These are phyloP conservation scores for Cygnus olor DNA, from an alignment of 2,797 vertebrate genomes.

Conservation along the genomic window DNA sequence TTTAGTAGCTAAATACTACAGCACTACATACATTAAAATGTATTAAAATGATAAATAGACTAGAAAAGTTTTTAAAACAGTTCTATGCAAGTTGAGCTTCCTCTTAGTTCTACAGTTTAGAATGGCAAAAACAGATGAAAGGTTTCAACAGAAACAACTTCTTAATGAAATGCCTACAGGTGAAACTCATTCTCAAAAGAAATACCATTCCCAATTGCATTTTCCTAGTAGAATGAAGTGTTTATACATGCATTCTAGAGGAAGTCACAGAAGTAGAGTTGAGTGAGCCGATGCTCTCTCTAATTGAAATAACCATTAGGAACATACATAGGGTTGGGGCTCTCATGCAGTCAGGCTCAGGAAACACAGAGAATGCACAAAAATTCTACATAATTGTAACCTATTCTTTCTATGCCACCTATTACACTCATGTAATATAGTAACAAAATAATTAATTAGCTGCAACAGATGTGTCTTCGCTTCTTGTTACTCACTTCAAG, in stretches of 20 bases:
- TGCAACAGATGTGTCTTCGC: neutral
- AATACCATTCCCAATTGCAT: neutral
- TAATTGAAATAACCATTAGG: neutral
- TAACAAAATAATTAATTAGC: neutral
- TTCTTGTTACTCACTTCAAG: neutral
- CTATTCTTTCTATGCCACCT: neutral
- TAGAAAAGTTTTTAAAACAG: neutral
- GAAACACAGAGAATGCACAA: neutral
- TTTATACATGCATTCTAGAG: neutral
- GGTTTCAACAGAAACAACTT: neutral
- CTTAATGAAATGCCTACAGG: neutral
- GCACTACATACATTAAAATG: neutral
- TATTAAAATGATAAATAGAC: neutral
- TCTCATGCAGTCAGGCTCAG: accelerated
- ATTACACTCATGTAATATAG: neutral
- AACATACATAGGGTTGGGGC: neutral
- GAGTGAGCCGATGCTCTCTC: neutral
- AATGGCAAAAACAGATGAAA: neutral
- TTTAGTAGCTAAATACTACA: neutral
- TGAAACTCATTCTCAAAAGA: neutral
- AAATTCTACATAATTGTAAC: neutral
- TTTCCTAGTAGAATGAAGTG: neutral
- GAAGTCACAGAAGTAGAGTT: neutral
- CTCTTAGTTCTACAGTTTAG: neutral
- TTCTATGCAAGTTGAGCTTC: neutral